Conservation (phyloP, 2,888 invertebrate genomes). For the Asteroscopus sphinx region DNA sequence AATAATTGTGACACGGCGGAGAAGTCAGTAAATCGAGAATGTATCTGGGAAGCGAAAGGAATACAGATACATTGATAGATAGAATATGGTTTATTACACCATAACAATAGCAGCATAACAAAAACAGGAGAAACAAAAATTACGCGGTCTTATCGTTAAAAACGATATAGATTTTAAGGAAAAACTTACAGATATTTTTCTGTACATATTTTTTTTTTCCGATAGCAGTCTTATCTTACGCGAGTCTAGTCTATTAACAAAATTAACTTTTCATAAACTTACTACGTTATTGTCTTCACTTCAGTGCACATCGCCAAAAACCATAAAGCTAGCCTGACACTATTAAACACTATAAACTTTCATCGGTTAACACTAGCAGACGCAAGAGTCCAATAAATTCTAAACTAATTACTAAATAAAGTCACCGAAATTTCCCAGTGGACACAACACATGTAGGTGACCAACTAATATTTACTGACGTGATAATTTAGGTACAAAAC, state of each 20-base stretch:
- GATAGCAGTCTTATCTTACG: no score
- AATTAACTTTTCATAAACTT: no score
- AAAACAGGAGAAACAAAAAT: no score
- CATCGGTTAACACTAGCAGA: not conserved
- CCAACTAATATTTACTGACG: slow-evolving; percentile 25
- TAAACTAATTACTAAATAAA: slow-evolving; percentile 10
- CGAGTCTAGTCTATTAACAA: no score
- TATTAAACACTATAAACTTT: not conserved
- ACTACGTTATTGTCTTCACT: not conserved
- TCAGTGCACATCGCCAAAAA: not conserved
- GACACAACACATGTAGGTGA: slow-evolving; percentile 8
- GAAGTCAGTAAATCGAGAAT: not conserved
- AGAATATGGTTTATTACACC: no score
- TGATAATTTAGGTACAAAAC: slow-evolving; percentile 31
- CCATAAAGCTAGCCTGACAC: not conserved
- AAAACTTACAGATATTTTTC: slow-evolving; percentile 6
- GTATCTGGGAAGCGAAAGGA: not conserved
- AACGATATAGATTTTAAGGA: no score
- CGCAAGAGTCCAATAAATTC: not conserved
- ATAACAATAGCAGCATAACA: no score
- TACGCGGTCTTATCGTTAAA: no score
- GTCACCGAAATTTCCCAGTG: slow-evolving; percentile 8
- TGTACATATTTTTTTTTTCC: no score
- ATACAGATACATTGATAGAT: no score
- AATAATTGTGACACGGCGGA: slow-evolving; percentile 7